Conservation (phyloP, 2,888 invertebrate genomes). For the Nysson spinosus region DNA sequence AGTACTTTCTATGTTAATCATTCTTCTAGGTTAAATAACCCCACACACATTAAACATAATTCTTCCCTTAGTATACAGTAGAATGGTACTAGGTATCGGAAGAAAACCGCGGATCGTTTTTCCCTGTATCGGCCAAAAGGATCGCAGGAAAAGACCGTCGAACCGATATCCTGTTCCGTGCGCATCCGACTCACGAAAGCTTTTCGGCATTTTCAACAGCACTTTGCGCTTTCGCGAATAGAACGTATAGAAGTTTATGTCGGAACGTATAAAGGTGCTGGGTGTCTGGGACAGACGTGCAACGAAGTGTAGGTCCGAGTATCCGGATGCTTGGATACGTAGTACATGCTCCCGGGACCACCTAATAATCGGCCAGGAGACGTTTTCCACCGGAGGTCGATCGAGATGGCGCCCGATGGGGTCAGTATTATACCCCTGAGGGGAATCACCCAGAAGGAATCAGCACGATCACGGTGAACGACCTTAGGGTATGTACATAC, state of each 20-base stretch:
- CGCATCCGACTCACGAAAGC: constrained; percentile 16
- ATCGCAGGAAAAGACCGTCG: constrained; percentile 10
- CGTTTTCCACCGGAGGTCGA: constrained; percentile 28
- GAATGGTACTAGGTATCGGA: background rate
- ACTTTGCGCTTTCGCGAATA: constrained; percentile 17
- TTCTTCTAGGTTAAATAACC: too few species aligned
- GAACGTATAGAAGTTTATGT: constrained; percentile 17
- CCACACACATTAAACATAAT: too few species aligned
- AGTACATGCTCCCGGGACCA: constrained; percentile 23
- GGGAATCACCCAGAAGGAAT: constrained; percentile 58
- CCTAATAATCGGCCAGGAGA: constrained; percentile 55
- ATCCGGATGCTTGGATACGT: background rate
- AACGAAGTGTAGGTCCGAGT: constrained; percentile 9
- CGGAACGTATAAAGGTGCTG: constrained; percentile 14
- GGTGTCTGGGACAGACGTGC: background rate
- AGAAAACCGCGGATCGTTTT: background rate
- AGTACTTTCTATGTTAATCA: too few species aligned
- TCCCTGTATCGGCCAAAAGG: constrained; percentile 1
- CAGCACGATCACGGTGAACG: constrained; percentile 63
- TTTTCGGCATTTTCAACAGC: constrained; percentile 22
- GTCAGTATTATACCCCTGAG: constrained; percentile 51
- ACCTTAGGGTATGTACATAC: constrained; percentile 50
- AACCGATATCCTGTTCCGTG: constrained; percentile 16
- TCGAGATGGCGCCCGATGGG: constrained; percentile 38
- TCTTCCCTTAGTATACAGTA: background rate